phyloP scores from a whole-genome alignment of 2,797 vertebrate genomes.

The Eremophila alpestris region DNA sequence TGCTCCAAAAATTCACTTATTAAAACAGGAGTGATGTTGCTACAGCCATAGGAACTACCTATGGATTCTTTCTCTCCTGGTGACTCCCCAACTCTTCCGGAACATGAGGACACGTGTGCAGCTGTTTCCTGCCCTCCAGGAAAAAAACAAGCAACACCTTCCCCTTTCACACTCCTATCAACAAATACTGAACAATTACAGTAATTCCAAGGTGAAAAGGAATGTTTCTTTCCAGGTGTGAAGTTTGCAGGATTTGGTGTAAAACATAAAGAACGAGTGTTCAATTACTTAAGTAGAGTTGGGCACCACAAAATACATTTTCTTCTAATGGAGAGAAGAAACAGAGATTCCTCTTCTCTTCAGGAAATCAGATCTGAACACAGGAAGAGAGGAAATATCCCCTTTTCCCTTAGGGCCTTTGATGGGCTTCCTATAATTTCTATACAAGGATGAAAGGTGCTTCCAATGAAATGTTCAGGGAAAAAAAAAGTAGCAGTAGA shows the following conservation, averaged over 20 bases:
- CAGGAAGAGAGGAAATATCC: slow-evolving; percentile 46
- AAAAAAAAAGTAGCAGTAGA: neutral
- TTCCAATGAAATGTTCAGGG: neutral
- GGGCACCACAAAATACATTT: neutral
- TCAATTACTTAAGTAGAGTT: neutral
- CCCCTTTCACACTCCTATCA: neutral
- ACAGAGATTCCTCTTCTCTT: neutral
- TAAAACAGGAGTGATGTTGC: neutral
- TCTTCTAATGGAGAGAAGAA: neutral
- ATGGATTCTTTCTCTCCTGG: neutral
- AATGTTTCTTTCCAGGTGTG: neutral
- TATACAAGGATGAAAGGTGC: slow-evolving; percentile 47
- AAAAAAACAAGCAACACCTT: neutral
- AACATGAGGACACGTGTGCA: accelerated
- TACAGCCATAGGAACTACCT: neutral
- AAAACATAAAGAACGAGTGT: neutral
- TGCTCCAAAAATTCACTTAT: neutral
- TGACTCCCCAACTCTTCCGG: neutral
- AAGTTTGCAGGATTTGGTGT: neutral
- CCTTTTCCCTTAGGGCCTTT: neutral
- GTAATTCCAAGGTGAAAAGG: neutral
- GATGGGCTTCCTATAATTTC: slow-evolving; percentile 45
- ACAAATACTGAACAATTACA: neutral
- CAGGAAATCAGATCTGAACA: slow-evolving; percentile 39
- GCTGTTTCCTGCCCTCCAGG: neutral